Evolutionary conservation across 1,140 invertebrate species (phyloP).

Genomic region (Heterodera carotae): DNA sequence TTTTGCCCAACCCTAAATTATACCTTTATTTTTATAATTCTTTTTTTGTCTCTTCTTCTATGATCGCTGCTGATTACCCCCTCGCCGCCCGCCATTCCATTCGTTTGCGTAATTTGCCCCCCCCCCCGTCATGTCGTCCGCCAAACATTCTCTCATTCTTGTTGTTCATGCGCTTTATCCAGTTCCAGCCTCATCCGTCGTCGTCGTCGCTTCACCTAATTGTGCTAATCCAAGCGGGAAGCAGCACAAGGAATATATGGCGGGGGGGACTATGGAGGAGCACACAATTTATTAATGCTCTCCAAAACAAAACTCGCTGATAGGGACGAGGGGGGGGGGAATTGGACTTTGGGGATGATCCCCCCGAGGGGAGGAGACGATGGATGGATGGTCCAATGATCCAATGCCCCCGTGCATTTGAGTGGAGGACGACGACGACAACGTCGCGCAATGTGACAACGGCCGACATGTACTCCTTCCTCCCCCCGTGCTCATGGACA

Average conservation of each 20-base stretch:
- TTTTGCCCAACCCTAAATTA: too few species aligned
- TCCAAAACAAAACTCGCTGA: not conserved
- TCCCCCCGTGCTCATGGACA: too few species aligned
- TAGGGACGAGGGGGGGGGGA: not conserved
- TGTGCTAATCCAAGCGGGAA: not conserved
- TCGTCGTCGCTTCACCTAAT: not conserved
- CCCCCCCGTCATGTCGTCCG: too few species aligned
- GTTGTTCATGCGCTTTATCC: not conserved
- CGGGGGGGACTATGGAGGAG: not conserved
- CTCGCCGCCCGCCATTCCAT: not conserved
- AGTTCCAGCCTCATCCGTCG: not conserved
- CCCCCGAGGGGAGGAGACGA: too few species aligned
- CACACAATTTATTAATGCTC: not conserved
- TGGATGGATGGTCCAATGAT: not conserved
- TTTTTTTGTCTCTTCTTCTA: not conserved
- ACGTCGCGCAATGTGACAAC: too few species aligned
- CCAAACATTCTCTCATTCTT: not conserved
- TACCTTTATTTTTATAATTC: not conserved
- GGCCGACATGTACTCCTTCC: too few species aligned
- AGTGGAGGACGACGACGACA: not conserved
- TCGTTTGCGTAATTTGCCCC: not conserved
- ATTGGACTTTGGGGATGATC: not conserved
- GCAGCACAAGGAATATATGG: too few species aligned
- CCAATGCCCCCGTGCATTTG: not conserved
- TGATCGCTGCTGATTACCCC: not conserved